Base-by-base conservation (phyloP, 2,797 vertebrate species). In the Apodemus agrarius region DNA sequence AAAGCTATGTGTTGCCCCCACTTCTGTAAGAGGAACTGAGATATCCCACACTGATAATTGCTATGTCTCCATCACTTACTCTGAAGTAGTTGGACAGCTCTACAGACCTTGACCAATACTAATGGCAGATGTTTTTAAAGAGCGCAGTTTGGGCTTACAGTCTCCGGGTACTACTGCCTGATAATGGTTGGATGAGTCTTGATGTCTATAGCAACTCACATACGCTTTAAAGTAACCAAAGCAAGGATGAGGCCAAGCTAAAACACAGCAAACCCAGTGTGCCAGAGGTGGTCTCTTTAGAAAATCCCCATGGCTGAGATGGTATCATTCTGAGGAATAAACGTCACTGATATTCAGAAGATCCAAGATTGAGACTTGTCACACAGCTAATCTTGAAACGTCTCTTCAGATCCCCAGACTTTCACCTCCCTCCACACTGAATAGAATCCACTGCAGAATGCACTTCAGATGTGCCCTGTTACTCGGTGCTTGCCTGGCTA, bases 341-440 rank as follows among this genome's bases (percentile, higher is more conserved):
- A 78, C 37, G 75, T 91, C 59, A 75, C 34, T 67, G 46, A 81
- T 40, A 82, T 8, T 93, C 61, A 88, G 57, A 95, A 76, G 74
- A 76, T 34, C 12, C 80, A 46, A 95, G 26, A 95, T 31, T 22
- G 54, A 93, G 74, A 21, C 40, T 29, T 63, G 34, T 16, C 59
- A 93, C 67, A 85, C 94, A 93, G 21, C 67, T 81, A 46, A 78
- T 76, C 80, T 91, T 75, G 46, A 85, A 91, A 96, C 59, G 49
- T 29, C 29, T 2, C 54, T 65, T 89, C 67, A 74, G 31, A 57
- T 22, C 40, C 57, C 14, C 8, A 93, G 34, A 57, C 10, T 80
- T 83, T 24, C 6, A 22, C 65, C 91, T 79, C 49, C 0, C 82
- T 34, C 74, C 17, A 0, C 46, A 46, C 24, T 92, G 96, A 96